Base-by-base conservation (phyloP, 2,888 invertebrate species). In the Eumacrocentrus americanus region DNA sequence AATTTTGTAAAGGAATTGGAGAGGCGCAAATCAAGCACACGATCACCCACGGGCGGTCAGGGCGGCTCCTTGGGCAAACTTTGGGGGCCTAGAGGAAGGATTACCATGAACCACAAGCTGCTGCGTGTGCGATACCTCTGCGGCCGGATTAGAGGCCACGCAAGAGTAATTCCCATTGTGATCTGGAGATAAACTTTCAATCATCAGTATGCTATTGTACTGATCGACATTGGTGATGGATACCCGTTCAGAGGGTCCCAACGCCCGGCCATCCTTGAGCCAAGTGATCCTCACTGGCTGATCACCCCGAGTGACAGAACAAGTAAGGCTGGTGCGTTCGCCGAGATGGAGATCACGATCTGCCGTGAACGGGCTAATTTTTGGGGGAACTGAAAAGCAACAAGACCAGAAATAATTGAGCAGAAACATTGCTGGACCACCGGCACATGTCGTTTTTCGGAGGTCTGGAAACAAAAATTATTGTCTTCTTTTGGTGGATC, bases 111-210 rank as follows among this genome's bases (percentile, higher is more conserved):
- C 90, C 84, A 89, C 84, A 78, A 90, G 85, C 71, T 87, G 87
- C 81, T 89, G 89, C 65, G 89, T 87, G 81, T 89, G 88, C 72
- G 88, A 87, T 81, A 89, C 88, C 82, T 89, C 88, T 69, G 89
- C 89, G 62, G 89, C 90, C 72, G 86, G 84, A 81, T 90, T 90
- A 73, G 87, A 85, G 70, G 88, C 90, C 73, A 87, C 86, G 81
- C 91, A 91, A 65, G 89, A 88, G 82, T 90, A 90, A 82, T 90
- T 91, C 80, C 91, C 90, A 70, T 89, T 89, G 82, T 90, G 90
- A 81, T 89, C 88, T 75, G 88, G 88, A 72, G 87, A 87, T 74
- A 90, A 84, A 81, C 87, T 88, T 80, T 90, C 89, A 80, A 90
- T 89, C 81, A 89, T 88, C 82, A 90, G 85, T 81, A 90, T 88